phyloP scores from a whole-genome alignment of 2,797 vertebrate genomes.

The Sebastes wilsoni region DNA sequence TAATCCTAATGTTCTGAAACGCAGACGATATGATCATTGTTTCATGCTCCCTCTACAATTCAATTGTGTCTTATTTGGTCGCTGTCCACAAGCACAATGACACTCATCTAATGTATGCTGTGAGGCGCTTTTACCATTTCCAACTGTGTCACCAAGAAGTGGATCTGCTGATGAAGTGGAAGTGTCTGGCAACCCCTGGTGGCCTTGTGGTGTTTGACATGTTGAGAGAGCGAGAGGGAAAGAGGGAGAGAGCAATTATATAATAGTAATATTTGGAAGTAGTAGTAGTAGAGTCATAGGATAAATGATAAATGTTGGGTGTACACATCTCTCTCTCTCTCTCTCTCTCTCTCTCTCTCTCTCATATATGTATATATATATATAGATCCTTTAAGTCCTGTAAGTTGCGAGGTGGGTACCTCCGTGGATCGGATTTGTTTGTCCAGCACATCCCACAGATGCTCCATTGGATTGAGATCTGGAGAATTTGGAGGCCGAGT shows the following conservation, averaged over 20 bases:
- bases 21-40: background rate
- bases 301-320: background rate
- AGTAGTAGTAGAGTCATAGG: background rate
- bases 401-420: too few species aligned
- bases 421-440: too few species aligned
- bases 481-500: too few species aligned
- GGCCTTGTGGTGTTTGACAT: background rate
- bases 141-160: background rate
- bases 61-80: background rate
- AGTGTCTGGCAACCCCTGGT: slow-evolving; percentile 51
- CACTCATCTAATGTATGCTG: background rate
- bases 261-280: background rate
- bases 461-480: too few species aligned
- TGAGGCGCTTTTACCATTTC: background rate
- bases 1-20: background rate
- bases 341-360: too few species aligned
- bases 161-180: background rate
- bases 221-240: background rate
- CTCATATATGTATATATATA: too few species aligned
- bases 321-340: too few species aligned
- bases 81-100: slow-evolving; percentile 17
- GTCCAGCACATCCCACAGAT: too few species aligned
- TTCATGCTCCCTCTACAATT: background rate
- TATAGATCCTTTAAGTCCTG: too few species aligned
- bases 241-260: background rate